A percentile compares a stretch with the other conserved stretches of the same genome.
phyloP scores from a whole-genome alignment of 2,113 vertebrate species.

The Macrotis lagotis region DNA sequence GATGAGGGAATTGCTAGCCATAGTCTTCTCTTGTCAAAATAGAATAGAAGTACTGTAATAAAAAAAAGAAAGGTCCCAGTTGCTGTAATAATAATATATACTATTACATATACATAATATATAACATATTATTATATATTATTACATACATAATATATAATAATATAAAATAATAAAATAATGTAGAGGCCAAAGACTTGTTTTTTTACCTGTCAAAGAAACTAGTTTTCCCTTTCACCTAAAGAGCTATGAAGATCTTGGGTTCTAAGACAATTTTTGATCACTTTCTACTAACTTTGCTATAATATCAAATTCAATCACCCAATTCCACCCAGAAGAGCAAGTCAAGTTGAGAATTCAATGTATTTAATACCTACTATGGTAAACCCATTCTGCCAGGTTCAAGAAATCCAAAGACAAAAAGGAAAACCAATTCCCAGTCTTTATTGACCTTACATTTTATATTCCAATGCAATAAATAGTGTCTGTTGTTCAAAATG shows the following conservation, averaged over 20 bases:
- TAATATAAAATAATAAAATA: too few species aligned
- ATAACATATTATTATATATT: too few species aligned
- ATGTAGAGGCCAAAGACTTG: neutral
- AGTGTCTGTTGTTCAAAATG: neutral
- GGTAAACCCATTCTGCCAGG: neutral
- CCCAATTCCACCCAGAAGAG: neutral
- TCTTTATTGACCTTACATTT: neutral
- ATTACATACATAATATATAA: too few species aligned
- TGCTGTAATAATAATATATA: constrained; percentile 4
- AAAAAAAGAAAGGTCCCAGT: neutral
- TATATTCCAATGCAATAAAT: neutral
- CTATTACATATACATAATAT: too few species aligned
- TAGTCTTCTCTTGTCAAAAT: neutral
- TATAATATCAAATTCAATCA: neutral
- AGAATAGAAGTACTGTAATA: neutral
- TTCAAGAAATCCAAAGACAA: neutral
- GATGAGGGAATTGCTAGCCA: constrained; percentile 29
- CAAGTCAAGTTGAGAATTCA: neutral
- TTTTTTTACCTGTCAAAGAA: neutral
- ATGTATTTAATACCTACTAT: neutral
- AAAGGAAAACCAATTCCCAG: neutral
- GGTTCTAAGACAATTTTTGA: neutral
- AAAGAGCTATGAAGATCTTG: neutral
- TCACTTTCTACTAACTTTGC: neutral
- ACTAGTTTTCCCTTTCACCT: neutral